Evolutionary conservation across 2,888 invertebrate species (phyloP), one percentile per base, ranked within the genome.

Genomic region (Catocala fraxini): DNA sequence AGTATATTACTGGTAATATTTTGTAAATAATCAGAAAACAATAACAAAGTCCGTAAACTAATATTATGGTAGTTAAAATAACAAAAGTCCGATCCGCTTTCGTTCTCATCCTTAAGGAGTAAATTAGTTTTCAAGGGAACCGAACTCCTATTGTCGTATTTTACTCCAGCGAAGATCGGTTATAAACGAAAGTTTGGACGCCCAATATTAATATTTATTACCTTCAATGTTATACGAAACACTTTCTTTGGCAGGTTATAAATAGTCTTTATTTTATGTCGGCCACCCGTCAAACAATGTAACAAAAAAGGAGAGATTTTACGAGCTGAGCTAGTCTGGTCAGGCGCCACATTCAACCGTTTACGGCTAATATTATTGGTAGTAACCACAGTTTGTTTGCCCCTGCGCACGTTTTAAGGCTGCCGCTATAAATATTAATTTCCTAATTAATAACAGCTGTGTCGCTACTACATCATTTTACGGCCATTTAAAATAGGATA

Each of bases 191-290:
- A 92, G 82, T 90, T 91, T 81, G 77, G 81, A 76, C 68, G 70
- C 65, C 68, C 82, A 71, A 86, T 91, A 92, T 91, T 92, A 91
- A 90, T 90, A 92, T 92, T 92, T 92, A 93, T 89, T 87, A 82
- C 88, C 81, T 81, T 71, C 81, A 85, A 86, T 86, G 83, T 76
- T 86, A 84, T 84, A 85, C 81, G 79, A 81, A 88, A 89, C 87
- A 89, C 87, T 90, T 88, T 89, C 86, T 83, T 84, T 84, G 73
- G 75, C 71, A 77, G 80, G 83, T 87, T 91, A 93, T 89, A 92
- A 93, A 93, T 93, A 92, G 90, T 77, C 76, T 82, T 83, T 87
- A 82, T 89, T 90, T 90, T 89, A 90, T 85, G 85, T 82, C 75
- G 85, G 85, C 89, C 88, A 89, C 89, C 89, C 89, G 88, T 90